phyloP scores from a whole-genome alignment of 2,888 invertebrate genomes.

The Anoplius nigerrimus region DNA sequence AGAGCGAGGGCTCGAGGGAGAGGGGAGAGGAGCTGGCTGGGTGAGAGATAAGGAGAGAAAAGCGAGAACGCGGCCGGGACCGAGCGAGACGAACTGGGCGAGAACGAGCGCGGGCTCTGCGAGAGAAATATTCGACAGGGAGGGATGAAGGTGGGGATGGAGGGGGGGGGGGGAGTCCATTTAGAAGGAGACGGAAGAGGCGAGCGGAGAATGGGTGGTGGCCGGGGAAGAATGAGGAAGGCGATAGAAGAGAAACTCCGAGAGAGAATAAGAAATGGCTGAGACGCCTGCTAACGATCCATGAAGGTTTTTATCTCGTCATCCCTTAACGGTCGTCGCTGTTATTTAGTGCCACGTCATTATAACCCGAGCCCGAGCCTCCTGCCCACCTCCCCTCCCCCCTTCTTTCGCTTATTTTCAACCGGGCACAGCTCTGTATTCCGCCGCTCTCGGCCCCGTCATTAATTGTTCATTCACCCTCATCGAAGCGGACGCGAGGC shows the following conservation, averaged over 20 bases:
- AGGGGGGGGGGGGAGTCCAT: slow-evolving; percentile 10
- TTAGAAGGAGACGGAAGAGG: slow-evolving; percentile 18
- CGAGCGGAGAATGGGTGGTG: slow-evolving; percentile 13
- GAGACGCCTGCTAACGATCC: slow-evolving; percentile 59
- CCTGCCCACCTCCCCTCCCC: slow-evolving; percentile 12
- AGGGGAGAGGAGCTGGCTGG: not conserved
- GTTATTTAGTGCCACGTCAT: slow-evolving; percentile 60
- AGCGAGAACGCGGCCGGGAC: not conserved
- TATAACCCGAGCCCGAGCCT: slow-evolving; percentile 43
- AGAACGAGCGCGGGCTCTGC: slow-evolving; percentile 4
- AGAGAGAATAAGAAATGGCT: slow-evolving; percentile 54
- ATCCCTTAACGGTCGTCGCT: slow-evolving; percentile 58
- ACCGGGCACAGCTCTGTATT: slow-evolving; percentile 14
- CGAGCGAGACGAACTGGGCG: slow-evolving; percentile 1
- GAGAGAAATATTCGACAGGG: slow-evolving; percentile 31
- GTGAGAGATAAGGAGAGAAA: slow-evolving; percentile 22
- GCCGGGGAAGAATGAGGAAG: slow-evolving; percentile 8
- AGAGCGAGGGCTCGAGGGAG: slow-evolving; percentile 16
- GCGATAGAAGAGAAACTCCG: slow-evolving; percentile 6
- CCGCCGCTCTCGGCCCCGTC: slow-evolving; percentile 43
- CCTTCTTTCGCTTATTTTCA: slow-evolving; percentile 12
- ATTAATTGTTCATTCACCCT: slow-evolving; percentile 55
- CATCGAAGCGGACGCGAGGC: slow-evolving; percentile 34
- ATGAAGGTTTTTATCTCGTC: slow-evolving; percentile 62
- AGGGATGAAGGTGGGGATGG: slow-evolving; percentile 12